Base-by-base conservation (phyloP, 2,797 vertebrate genomes). In the Rhinogobio ventralis region DNA sequence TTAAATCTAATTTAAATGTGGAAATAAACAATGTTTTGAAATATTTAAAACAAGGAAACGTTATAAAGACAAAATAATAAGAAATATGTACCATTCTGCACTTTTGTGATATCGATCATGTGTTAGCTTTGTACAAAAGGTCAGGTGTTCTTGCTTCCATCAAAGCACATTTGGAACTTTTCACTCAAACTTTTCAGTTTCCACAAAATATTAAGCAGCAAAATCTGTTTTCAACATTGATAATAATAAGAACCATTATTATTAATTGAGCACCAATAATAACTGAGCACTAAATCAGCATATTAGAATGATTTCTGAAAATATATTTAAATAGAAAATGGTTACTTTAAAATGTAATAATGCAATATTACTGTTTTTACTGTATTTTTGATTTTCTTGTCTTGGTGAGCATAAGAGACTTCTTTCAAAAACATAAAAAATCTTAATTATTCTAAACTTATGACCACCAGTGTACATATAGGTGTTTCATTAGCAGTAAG, bases 21-120 rank as follows among this genome's bases (percentile, higher is more conserved):
- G 49, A 75, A 75, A 55, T 53, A 53, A 53, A 53, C 28, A 7
- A 2, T 20, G 28, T 55, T 55, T 30, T 55, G 33, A 77, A 42
- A 60, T 60, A 57, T 60, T 60, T 60, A 17, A 77, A 77, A 77
- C 73, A 75, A 55, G n/a, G 30, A 55, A 30, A 55, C 1, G 20
- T 36, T 14, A 53, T 53, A 36, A 53, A 53, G 46, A 14, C 30
- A n/a, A 39, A 57, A 76, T 57, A 39, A 36, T 33, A 19, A 25
- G n/a, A 60, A 60, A 25, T 25, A 28, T 7, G 60, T 62, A 28
- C 1, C 2, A 55, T 5, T 75, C 6, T 55, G 49, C 28, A 75
- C 49, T 9, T 42, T 42, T 39, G 39, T 39, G 39, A 39, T 39
- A 39, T 39, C 8, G 39, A 42, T 42, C 39, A 42, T 42, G 39